Percentiles rank a stretch among this genome's conserved stretches.
phyloP scores from a whole-genome alignment of 2,113 vertebrate genomes.

The Pseudorectes ferrugineus region DNA sequence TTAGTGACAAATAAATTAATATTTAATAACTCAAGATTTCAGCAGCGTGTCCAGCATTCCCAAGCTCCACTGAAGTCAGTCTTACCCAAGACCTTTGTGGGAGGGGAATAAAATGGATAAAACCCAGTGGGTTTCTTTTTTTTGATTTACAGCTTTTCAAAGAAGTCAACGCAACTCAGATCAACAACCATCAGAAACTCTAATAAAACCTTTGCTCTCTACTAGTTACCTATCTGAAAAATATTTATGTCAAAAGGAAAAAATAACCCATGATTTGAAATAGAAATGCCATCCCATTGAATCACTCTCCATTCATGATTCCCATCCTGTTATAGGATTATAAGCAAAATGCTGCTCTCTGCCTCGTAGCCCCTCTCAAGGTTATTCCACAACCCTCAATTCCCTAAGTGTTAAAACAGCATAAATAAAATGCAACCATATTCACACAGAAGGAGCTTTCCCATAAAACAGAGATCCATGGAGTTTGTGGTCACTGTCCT shows the following conservation, averaged over 20 bases:
- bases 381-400: not conserved
- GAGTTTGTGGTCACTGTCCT: constrained; percentile 31
- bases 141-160: constrained; percentile 52
- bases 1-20: constrained; percentile 74
- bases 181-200: constrained; percentile 22
- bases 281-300: constrained; percentile 26
- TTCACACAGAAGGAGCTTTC: constrained; percentile 53
- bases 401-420: constrained; percentile 42
- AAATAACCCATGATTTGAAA: constrained; percentile 37
- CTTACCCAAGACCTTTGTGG: constrained; percentile 40
- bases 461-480: constrained; percentile 32
- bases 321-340: not conserved
- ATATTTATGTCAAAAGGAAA: constrained; percentile 33
- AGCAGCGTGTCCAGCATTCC: constrained; percentile 48
- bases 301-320: not conserved
- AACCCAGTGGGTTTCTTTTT: constrained; percentile 21
- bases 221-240: constrained; percentile 43
- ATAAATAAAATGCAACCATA: constrained; percentile 58
- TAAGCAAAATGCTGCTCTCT: constrained; percentile 26
- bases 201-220: constrained; percentile 47
- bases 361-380: not conserved
- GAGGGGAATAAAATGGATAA: constrained; percentile 45
- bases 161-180: constrained; percentile 23
- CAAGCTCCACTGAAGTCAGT: constrained; percentile 23
- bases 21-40: constrained; percentile 65